Evolutionary conservation across 2,888 invertebrate species (phyloP).

Genomic region (Drosophila quinaria): DNA sequence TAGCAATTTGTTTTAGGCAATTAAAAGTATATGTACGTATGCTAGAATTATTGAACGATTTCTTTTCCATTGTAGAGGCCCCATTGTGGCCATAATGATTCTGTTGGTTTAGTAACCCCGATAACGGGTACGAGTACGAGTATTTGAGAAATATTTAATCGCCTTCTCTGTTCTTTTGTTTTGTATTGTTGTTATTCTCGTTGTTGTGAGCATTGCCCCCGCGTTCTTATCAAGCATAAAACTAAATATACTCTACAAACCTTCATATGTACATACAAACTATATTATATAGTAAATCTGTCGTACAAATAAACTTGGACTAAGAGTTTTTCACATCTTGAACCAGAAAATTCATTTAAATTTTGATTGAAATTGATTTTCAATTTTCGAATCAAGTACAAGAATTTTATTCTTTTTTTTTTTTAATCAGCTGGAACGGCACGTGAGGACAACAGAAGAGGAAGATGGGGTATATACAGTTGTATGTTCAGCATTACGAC

Average conservation of each 20-base stretch:
- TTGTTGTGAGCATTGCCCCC: conserved; percentile 38
- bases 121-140: conserved; percentile 7
- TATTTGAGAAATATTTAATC: conserved; percentile 46
- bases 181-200: conserved; percentile 24
- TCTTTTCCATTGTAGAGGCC: background rate
- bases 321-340: background rate
- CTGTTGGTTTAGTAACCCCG: conserved; percentile 16
- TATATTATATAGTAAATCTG: background rate
- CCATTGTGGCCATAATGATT: background rate
- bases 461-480: background rate
- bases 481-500: conserved; percentile 22
- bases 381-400: background rate
- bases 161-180: conserved; percentile 12
- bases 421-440: conserved; percentile 4
- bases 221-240: conserved; percentile 43
- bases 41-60: background rate
- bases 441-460: conserved; percentile 21
- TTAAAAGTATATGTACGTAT: background rate
- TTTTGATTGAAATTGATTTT: background rate
- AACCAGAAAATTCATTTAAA: background rate
- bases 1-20: background rate
- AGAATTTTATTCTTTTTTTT: conserved; percentile 1
- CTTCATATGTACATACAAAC: background rate
- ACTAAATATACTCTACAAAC: background rate
- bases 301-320: background rate